phyloP scores from a whole-genome alignment of 2,888 invertebrate species.

The Drosophila hamatofila region DNA sequence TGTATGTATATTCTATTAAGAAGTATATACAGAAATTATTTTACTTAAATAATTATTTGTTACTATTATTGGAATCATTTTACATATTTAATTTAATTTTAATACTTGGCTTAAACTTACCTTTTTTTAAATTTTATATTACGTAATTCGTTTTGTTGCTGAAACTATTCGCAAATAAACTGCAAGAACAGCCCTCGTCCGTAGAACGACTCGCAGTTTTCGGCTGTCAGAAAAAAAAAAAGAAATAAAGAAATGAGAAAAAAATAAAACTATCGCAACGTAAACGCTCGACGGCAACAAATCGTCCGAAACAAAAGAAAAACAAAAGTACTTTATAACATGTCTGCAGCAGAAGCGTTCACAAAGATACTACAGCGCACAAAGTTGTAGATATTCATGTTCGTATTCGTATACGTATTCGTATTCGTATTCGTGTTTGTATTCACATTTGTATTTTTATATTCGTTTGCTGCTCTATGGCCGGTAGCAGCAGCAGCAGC shows the following conservation, averaged over 20 bases:
- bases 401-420: conserved; percentile 18
- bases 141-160: not conserved
- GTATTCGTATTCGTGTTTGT: conserved; percentile 16
- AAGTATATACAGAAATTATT: too few species aligned
- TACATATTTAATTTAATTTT: too few species aligned
- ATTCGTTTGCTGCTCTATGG: conserved; percentile 34
- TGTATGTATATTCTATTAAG: too few species aligned
- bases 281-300: conserved; percentile 66
- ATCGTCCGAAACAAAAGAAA: conserved; percentile 70
- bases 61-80: too few species aligned
- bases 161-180: not conserved
- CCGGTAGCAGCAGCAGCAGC: conserved; percentile 21
- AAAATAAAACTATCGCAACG: conserved; percentile 61
- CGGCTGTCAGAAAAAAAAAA: conserved; percentile 55
- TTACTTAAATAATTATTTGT: too few species aligned
- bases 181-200: conserved; percentile 31
- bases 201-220: conserved; percentile 49
- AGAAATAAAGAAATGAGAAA: conserved; percentile 34
- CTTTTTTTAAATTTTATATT: too few species aligned
- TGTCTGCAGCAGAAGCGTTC: conserved; percentile 62
- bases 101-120: too few species aligned
- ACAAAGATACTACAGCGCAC: conserved; percentile 45
- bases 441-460: conserved; percentile 23
- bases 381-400: conserved; percentile 50
- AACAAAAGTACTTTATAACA: conserved; percentile 73